Percentiles rank a stretch among this genome's conserved stretches.
Conservation (phyloP, 2,113 vertebrate species). For the Callorhinus ursinus region DNA sequence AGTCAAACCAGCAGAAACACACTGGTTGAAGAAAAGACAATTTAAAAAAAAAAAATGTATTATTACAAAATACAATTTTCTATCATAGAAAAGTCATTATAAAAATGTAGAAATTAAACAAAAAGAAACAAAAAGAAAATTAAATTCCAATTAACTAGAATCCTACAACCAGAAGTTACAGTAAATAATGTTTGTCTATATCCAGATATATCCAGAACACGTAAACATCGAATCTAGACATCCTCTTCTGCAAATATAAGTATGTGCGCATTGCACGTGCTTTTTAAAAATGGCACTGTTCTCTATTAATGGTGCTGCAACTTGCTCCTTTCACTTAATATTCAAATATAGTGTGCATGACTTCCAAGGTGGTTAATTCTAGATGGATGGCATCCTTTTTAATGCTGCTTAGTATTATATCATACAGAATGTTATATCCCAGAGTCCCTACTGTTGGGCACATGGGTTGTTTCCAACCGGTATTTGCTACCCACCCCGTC, state of each 20-base stretch:
- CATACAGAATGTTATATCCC: neutral
- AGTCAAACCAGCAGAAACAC: neutral
- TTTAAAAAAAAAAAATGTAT: neutral
- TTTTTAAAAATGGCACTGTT: neutral
- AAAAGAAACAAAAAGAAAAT: neutral
- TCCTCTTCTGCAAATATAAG: neutral
- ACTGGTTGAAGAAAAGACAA: neutral
- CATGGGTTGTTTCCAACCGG: neutral
- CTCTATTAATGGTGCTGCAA: neutral
- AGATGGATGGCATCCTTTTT: neutral
- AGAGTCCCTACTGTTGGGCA: neutral
- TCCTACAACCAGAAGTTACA: neutral
- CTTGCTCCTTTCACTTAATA: neutral
- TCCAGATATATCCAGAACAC: neutral
- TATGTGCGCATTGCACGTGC: neutral
- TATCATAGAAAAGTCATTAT: neutral
- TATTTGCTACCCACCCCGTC: neutral
- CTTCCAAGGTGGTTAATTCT: neutral
- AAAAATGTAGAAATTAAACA: neutral
- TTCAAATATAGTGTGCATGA: neutral
- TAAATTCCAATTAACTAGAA: constrained; percentile 1
- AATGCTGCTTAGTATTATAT: neutral
- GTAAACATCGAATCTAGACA: neutral
- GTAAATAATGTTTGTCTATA: neutral
- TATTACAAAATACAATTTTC: neutral